Percentiles rank a stretch among this genome's conserved stretches.
These are phyloP conservation scores for Myxocyprinus asiaticus DNA, from an alignment of 2,113 vertebrate species.

Conservation along the genomic window DNA sequence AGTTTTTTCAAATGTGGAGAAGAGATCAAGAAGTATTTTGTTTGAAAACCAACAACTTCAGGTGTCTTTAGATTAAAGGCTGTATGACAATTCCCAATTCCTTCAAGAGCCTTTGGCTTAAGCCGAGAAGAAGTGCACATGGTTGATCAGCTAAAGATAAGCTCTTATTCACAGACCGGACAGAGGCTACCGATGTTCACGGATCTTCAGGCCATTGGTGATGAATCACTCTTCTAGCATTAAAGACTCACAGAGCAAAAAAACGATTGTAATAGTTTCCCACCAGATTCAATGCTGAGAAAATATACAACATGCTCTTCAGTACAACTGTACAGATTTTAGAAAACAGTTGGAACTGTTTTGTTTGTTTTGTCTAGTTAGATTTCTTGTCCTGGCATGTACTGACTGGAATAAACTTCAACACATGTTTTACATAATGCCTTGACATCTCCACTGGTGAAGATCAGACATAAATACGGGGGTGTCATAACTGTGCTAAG, in stretches of 20 bases:
- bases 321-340: not conserved
- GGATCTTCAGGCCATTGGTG: constrained; percentile 15
- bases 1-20: not conserved
- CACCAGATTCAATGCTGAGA: constrained; percentile 2
- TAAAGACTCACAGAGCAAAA: not conserved
- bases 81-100: not conserved
- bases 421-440: no score
- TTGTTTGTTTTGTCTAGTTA: no score
- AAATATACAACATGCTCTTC: not conserved
- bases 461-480: no score
- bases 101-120: not conserved
- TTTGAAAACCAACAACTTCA: not conserved
- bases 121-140: constrained; percentile 56
- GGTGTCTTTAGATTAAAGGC: not conserved
- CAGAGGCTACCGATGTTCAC: constrained; percentile 49
- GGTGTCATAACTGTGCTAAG: no score
- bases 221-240: constrained; percentile 22
- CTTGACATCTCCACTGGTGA: no score
- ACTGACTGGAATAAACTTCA: no score
- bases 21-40: not conserved
- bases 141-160: constrained; percentile 46
- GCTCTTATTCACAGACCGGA: no score
- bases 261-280: constrained; percentile 6
- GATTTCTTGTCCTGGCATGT: no score
- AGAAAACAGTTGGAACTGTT: not conserved